Evolutionary conservation across 2,797 vertebrate species (phyloP), one percentile per base, ranked within the genome.

Genomic region (Falco naumanni): DNA sequence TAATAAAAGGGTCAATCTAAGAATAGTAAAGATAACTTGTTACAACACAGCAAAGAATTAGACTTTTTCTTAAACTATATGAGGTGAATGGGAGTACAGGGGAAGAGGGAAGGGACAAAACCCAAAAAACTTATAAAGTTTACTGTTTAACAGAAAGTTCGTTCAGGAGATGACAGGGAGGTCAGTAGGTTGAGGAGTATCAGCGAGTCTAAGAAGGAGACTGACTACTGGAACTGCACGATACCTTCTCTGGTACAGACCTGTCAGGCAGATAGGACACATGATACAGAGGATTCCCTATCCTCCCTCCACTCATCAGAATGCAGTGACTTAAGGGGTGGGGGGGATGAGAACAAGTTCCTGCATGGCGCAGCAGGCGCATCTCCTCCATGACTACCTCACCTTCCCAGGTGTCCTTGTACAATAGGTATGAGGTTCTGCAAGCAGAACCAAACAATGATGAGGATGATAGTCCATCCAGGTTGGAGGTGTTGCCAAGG

Each of bases 111-210:
- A 60, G 48, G 37, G 37, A 83, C 47, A 71, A 82, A 83, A 25
- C 8, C 47, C 56, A 61, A 71, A 37, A 61, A 70, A 70, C 60
- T 61, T 37, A 37, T 37, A 37, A 82, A 12, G 47, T 70, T 43
- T 70, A 81, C 18, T 2, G 4, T 60, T 60, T 70, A 61, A 70
- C 31, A 61, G 66, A 61, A 70, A 60, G 31, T 60, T 82, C 70
- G 37, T 82, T 82, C 56, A 60, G 54, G 45, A 70, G 47, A 61
- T 61, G 60, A 70, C 25, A 60, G 37, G 10, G 6, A 34, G 8
- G 2, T 34, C 47, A 48, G 10, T 19, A 41, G 0, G 0, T 10
- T 3, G 21, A 66, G 15, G 5, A 34, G 29, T 15, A 20, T 4
- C 18, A 48, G 60, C 25, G 17, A 66, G 39, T 24, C 5, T 39